Conservation (phyloP, 2,888 invertebrate species). For the Azorinus chamasolen region DNA sequence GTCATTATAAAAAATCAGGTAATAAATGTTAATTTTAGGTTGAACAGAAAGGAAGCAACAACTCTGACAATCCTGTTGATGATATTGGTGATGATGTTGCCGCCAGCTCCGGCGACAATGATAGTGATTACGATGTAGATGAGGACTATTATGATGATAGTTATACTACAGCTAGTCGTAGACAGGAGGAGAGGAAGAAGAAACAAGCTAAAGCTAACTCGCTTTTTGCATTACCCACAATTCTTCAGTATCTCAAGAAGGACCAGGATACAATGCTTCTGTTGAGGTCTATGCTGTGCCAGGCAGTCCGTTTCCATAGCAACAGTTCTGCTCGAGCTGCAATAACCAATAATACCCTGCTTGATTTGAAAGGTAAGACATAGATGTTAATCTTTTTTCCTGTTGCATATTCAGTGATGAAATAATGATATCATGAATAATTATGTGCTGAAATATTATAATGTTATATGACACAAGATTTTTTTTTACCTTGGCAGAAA, state of each 20-base stretch:
- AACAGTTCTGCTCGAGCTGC: slow-evolving; percentile 68
- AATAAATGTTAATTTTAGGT: too few species aligned
- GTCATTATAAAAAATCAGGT: too few species aligned
- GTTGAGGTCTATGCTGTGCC: slow-evolving; percentile 64
- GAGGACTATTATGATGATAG: too few species aligned
- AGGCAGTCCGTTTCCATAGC: slow-evolving; percentile 62
- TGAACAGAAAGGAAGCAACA: neutral
- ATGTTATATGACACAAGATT: too few species aligned
- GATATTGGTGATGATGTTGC: neutral
- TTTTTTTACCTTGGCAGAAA: too few species aligned
- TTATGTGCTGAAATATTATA: too few species aligned
- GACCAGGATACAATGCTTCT: slow-evolving; percentile 48
- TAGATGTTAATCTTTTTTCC: neutral
- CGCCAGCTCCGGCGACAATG: neutral
- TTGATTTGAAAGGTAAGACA: slow-evolving; percentile 50
- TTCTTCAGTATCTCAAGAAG: slow-evolving; percentile 52
- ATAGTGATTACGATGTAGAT: too few species aligned
- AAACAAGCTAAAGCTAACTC: too few species aligned
- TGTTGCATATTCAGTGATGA: too few species aligned
- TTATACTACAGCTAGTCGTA: too few species aligned
- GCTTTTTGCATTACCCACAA: slow-evolving; percentile 36
- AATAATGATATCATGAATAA: too few species aligned
- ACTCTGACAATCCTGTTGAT: neutral
- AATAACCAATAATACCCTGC: slow-evolving; percentile 45
- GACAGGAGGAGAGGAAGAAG: too few species aligned